phyloP scores from a whole-genome alignment of 2,113 vertebrate species.

The Hiodon alosoides region DNA sequence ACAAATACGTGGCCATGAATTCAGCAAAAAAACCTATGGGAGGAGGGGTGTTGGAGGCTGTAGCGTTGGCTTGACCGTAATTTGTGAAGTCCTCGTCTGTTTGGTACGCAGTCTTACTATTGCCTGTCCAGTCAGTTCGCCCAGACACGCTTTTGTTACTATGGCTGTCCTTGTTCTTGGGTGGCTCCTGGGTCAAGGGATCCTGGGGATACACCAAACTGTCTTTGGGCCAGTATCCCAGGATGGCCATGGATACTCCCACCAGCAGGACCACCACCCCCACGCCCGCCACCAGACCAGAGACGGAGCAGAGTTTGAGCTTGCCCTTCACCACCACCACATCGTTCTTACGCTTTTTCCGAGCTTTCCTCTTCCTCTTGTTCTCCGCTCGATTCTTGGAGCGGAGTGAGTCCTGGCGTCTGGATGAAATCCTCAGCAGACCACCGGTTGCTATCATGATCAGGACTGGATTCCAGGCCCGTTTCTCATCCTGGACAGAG shows the following conservation, averaged over 20 bases:
- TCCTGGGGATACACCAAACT: slow-evolving; percentile 51
- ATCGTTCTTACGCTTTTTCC: slow-evolving; percentile 82
- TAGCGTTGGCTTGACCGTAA: slow-evolving; percentile 33
- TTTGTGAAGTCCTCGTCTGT: slow-evolving; percentile 26
- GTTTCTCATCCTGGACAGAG: slow-evolving; percentile 41
- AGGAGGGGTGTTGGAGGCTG: slow-evolving; percentile 27
- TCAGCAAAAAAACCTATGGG: slow-evolving; percentile 61
- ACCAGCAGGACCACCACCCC: slow-evolving; percentile 83
- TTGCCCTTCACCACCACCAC: slow-evolving; percentile 94
- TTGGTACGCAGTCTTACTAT: slow-evolving; percentile 24
- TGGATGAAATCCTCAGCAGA: slow-evolving; percentile 84
- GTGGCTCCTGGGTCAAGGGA: slow-evolving; percentile 28
- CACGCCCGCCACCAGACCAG: slow-evolving; percentile 78
- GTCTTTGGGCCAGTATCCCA: slow-evolving; percentile 90
- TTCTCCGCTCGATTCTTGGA: slow-evolving; percentile 68
- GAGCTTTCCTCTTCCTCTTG: slow-evolving; percentile 75
- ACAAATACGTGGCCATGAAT: slow-evolving; percentile 78
- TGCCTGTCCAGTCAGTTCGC: slow-evolving; percentile 27
- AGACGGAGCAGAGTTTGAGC: slow-evolving; percentile 81
- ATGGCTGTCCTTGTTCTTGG: slow-evolving; percentile 18
- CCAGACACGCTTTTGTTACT: slow-evolving; percentile 10
- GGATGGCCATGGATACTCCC: slow-evolving; percentile 79
- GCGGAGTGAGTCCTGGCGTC: slow-evolving; percentile 83
- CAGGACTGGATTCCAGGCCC: slow-evolving; percentile 32
- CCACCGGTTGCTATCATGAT: slow-evolving; percentile 96